Evolutionary conservation across 2,888 invertebrate species (phyloP), one percentile per base, ranked within the genome.

Genomic region (Drepanosiphum platanoidis): DNA sequence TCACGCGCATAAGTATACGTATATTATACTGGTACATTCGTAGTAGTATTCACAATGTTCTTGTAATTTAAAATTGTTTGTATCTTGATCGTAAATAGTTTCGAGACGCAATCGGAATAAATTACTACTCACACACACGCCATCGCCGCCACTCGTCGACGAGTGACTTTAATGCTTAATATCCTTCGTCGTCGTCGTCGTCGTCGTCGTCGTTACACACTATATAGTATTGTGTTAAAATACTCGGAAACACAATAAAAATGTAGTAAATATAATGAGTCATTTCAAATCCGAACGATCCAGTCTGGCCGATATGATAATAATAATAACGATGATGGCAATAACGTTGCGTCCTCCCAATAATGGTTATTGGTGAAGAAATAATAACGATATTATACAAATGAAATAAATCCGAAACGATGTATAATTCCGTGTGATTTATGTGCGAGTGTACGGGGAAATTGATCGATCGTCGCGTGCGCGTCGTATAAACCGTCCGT

Each of bases 91-190:
- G 75, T 80, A 52, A 70, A 80, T 58, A 71, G 30, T 81, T 71
- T 58, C 70, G 70, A 70, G 79, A 81, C 70, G 80, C 80, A 58
- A 81, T 39, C 70, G 58, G 80, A 71, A 81, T 81, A 81, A 81
- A 81, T 81, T 81, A 71, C 7, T 81, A 71, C 7, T 9, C 52
- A 52, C 13, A 46, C 9, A 11, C 30, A 34, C 52, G 27, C n/a
- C 36, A 3, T 18, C 15, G 15, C n/a, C 42, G 42, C 11, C 64
- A 32, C n/a, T 78, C 68, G 46, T 61, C 46, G 34, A 68, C 46
- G 18, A 68, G 79, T 80, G 79, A 80, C 68, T 80, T 80, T 36
- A 80, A 80, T 80, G 79, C 79, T 39, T 39, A 39, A 77, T 27
- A 39, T 7, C 11, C 66, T 3, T 8, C 18, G 68, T 7, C 18